These are phyloP conservation scores for Drosophila pruinosa DNA, from an alignment of 1,140 invertebrate species.

Conservation along the genomic window DNA sequence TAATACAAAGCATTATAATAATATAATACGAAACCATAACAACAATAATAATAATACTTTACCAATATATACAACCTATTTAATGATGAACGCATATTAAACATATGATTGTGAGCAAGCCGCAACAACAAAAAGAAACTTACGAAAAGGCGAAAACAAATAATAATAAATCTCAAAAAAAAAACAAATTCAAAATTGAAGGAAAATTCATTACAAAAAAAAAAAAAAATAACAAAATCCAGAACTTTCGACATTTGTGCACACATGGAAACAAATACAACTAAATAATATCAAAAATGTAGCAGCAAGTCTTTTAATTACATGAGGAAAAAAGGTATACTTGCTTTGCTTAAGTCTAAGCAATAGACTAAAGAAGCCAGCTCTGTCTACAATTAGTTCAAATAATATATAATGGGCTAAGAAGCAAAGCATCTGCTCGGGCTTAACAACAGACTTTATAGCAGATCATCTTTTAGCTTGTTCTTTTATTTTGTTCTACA, in stretches of 20 bases:
- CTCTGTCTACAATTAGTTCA: too few species aligned
- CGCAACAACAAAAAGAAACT: conserved; percentile 36
- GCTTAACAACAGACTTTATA: too few species aligned
- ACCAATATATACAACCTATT: conserved; percentile 50
- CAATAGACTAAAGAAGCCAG: too few species aligned
- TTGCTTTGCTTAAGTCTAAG: too few species aligned
- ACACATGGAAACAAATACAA: conserved; percentile 70
- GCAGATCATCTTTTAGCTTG: too few species aligned
- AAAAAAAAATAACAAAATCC: conserved; percentile 34
- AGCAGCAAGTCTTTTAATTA: conserved; percentile 3
- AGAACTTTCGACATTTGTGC: conserved; percentile 70
- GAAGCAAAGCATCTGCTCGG: too few species aligned
- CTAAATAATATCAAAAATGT: conserved; percentile 71
- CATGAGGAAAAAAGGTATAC: too few species aligned
- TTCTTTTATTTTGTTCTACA: too few species aligned
- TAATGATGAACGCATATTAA: conserved; percentile 59
- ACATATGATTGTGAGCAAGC: conserved; percentile 68
- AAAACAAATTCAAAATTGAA: conserved; percentile 30
- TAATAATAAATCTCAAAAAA: conserved; percentile 32
- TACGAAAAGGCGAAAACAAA: background rate
- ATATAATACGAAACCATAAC: conserved; percentile 28
- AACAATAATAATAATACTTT: conserved; percentile 34
- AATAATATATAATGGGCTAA: too few species aligned
- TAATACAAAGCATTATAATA: conserved; percentile 32
- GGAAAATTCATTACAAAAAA: conserved; percentile 13